Evolutionary conservation across 2,113 vertebrate species (phyloP).

Genomic region (Apteryx owenii): DNA sequence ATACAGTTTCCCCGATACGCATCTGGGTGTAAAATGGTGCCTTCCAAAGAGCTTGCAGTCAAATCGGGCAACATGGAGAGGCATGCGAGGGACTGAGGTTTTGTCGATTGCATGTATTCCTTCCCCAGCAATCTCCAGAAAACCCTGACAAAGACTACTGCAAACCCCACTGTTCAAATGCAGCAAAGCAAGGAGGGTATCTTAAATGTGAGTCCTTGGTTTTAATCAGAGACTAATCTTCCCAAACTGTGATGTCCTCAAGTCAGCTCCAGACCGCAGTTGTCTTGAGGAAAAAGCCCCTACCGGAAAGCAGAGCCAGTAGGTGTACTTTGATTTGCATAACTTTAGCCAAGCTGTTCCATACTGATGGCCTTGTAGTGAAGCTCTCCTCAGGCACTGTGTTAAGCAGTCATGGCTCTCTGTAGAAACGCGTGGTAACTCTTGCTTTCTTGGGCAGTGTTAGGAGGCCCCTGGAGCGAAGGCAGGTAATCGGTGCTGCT

Average conservation of each 20-base stretch:
- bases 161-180: background rate
- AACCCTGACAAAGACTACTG: background rate
- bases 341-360: too few relatives aligned
- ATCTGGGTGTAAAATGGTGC: background rate
- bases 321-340: too few relatives aligned
- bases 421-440: too few relatives aligned
- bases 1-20: background rate
- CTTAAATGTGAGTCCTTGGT: too few relatives aligned
- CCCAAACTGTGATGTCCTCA: background rate
- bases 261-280: background rate
- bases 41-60: background rate
- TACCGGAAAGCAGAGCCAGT: too few relatives aligned
- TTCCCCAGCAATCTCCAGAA: background rate
- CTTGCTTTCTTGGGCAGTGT: too few relatives aligned
- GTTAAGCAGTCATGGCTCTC: too few relatives aligned
- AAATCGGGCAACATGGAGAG: background rate
- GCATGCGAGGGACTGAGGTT: rapidly evolving
- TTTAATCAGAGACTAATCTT: background rate
- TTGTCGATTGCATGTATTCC: background rate
- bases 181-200: background rate
- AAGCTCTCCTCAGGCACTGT: too few relatives aligned
- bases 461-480: too few relatives aligned
- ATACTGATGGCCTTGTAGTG: too few relatives aligned
- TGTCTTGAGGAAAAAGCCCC: background rate
- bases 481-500: too few relatives aligned